Evolutionary conservation across 2,888 invertebrate species (phyloP).

Genomic region (Drosophila neonasuta): DNA sequence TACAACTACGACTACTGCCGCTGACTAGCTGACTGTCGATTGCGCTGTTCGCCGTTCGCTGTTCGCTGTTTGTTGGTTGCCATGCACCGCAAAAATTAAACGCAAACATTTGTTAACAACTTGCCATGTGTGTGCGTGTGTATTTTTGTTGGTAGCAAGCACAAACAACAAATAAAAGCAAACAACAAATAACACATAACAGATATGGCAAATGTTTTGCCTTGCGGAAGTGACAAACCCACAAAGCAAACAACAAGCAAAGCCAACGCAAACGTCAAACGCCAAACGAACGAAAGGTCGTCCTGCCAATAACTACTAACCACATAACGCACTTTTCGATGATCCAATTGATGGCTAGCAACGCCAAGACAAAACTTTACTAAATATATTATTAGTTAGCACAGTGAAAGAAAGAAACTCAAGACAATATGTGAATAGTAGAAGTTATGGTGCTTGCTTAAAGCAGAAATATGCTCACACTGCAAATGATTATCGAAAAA

Average conservation of each 20-base stretch:
- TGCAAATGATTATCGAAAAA: conserved; percentile 63
- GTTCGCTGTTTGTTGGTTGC: conserved; percentile 34
- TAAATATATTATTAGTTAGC: conserved; percentile 43
- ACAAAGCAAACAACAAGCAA: conserved; percentile 7
- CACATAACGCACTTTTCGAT: conserved; percentile 21
- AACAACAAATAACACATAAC: conserved; percentile 19
- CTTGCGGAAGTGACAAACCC: conserved; percentile 39
- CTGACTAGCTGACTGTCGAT: conserved; percentile 6
- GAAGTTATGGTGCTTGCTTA: conserved; percentile 1
- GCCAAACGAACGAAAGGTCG: conserved; percentile 3
- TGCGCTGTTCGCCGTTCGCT: neutral
- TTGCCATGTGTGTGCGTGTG: conserved; percentile 26
- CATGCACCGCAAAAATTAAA: conserved; percentile 65
- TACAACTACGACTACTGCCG: conserved; percentile 5
- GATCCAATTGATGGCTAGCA: conserved; percentile 22
- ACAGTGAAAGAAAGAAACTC: neutral
- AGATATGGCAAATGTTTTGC: conserved; percentile 26
- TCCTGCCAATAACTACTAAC: conserved; percentile 33
- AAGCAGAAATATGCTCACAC: conserved; percentile 23
- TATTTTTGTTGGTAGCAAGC: conserved; percentile 6
- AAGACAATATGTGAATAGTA: neutral
- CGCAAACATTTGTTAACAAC: conserved; percentile 67
- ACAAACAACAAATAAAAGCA: conserved; percentile 11
- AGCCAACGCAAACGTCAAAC: no score
- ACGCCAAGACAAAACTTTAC: conserved; percentile 29